phyloP scores from a whole-genome alignment of 1,140 invertebrate genomes.

The Drosophila sechellia region DNA sequence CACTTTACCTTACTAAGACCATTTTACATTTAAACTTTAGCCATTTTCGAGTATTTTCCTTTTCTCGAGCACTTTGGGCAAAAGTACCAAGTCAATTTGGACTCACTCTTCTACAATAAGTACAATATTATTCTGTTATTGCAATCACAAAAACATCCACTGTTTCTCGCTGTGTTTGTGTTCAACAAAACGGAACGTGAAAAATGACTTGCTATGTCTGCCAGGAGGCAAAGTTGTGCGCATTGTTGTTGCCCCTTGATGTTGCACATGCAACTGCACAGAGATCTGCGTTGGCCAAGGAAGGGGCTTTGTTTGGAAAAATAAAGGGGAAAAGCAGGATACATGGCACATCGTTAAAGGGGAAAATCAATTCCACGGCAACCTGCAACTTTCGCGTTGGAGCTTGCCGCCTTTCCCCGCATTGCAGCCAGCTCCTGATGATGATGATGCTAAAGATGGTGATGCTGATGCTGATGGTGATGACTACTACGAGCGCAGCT shows the following conservation, averaged over 20 bases:
- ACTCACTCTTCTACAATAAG: not conserved
- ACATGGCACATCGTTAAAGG: slow-evolving; percentile 42
- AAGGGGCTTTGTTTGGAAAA: not conserved
- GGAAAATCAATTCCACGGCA: slow-evolving; percentile 54
- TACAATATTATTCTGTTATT: slow-evolving; percentile 11
- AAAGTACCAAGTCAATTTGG: not conserved
- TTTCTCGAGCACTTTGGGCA: not conserved
- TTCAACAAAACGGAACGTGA: slow-evolving; percentile 27
- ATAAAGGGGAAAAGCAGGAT: not conserved
- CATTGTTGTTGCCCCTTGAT: slow-evolving; percentile 43
- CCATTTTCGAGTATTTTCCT: not conserved
- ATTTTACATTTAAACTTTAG: not conserved
- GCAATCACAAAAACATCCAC: slow-evolving; percentile 22
- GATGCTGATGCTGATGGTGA: slow-evolving; percentile 49
- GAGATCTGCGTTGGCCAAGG: slow-evolving; percentile 10
- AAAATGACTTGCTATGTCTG: slow-evolving; percentile 48
- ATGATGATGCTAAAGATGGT: slow-evolving; percentile 27
- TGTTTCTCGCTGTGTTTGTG: slow-evolving; percentile 9
- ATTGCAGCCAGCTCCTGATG: slow-evolving; percentile 28
- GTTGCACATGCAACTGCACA: slow-evolving; percentile 53
- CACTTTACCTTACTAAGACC: not conserved
- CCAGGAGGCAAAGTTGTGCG: slow-evolving; percentile 46
- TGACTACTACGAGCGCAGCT: slow-evolving; percentile 23
- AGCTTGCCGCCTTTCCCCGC: slow-evolving; percentile 16
- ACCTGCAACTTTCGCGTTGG: slow-evolving; percentile 30